These are phyloP conservation scores for Nylanderia fulva DNA, from an alignment of 1,140 invertebrate genomes.

Conservation along the genomic window DNA sequence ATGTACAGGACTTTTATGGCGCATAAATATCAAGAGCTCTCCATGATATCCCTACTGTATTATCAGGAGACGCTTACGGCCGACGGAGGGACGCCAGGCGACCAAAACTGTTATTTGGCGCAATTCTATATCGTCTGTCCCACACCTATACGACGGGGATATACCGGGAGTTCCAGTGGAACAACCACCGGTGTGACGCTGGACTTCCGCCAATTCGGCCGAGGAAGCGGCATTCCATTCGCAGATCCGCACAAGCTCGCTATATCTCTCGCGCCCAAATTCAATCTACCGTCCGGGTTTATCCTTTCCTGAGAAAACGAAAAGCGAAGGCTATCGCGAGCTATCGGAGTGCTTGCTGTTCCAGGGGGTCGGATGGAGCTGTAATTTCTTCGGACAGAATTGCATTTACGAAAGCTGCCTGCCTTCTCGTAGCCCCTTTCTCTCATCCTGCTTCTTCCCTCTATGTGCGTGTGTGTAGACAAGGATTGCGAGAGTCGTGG, in stretches of 20 bases:
- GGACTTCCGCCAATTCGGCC: conserved; percentile 75
- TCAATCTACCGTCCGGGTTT: conserved; percentile 66
- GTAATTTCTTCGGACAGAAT: conserved; percentile 60
- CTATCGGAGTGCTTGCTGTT: conserved; percentile 32
- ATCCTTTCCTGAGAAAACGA: conserved; percentile 48
- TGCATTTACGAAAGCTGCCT: conserved; percentile 37
- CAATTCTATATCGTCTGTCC: conserved; percentile 75
- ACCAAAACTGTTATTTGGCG: conserved; percentile 75
- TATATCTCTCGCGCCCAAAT: conserved; percentile 57
- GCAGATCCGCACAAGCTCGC: conserved; percentile 20
- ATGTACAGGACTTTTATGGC: conserved; percentile 84
- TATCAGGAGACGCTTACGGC: conserved; percentile 81
- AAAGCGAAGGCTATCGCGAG: conserved; percentile 32
- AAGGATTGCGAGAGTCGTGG: conserved; percentile 49
- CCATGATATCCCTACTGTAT: conserved; percentile 83
- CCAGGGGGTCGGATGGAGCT: conserved; percentile 45
- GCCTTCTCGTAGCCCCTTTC: neutral
- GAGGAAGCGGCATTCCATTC: conserved; percentile 41
- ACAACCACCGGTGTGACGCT: conserved; percentile 56
- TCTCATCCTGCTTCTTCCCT: no score
- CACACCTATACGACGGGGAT: conserved; percentile 70
- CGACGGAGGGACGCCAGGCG: conserved; percentile 16
- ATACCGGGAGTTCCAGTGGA: conserved; percentile 52
- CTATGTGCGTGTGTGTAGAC: no score
- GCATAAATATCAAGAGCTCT: conserved; percentile 86